Base-by-base conservation (phyloP, 2,888 invertebrate species). In the Tanytarsus gracilentus region DNA sequence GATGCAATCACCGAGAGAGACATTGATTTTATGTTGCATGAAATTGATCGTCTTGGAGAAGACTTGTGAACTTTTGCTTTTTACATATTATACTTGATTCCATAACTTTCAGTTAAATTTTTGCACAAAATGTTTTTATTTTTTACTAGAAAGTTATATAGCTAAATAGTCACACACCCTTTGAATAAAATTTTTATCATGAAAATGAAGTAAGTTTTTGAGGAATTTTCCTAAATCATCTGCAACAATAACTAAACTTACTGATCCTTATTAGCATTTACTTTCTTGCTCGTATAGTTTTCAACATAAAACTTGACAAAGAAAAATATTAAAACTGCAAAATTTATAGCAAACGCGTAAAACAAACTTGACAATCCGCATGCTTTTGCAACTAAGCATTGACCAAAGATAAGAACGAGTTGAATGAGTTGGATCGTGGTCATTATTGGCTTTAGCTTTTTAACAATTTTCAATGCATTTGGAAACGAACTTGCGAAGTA, bases 31-130 rank as follows among this genome's bases (percentile, higher is more conserved):
- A 25, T 55, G 39, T 14, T 55, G 2, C 5, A 25, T 11, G 55
- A 55, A 26, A 40, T 55, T 40, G 55, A 55, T 16, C 39, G 55
- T 7, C 33, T 55, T 9, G 55, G 55, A 23, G 14, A 40, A 2
- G 55, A 55, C 40, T 55, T 55, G 55, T 55, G 21, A 27, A 26
- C 3, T 18, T 18, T 3, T 18, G n/a, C 14, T 2, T 2, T n/a
- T n/a, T 51, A 51, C 26, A 50, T n/a, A 53, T n/a, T n/a, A n/a
- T n/a, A n/a, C n/a, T n/a, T n/a, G n/a, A n/a, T n/a, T n/a, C n/a
- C n/a, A n/a, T n/a, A n/a, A n/a, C n/a, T n/a, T n/a, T n/a, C n/a
- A n/a, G n/a, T n/a, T n/a, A n/a, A n/a, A n/a, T n/a, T n/a, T n/a
- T 27, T 18, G 4, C 11, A 48, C 4, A 50, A 44, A 18, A 21